Evolutionary conservation across 2,113 vertebrate genomes (phyloP).

Genomic region (Artemisiospiza belli): DNA sequence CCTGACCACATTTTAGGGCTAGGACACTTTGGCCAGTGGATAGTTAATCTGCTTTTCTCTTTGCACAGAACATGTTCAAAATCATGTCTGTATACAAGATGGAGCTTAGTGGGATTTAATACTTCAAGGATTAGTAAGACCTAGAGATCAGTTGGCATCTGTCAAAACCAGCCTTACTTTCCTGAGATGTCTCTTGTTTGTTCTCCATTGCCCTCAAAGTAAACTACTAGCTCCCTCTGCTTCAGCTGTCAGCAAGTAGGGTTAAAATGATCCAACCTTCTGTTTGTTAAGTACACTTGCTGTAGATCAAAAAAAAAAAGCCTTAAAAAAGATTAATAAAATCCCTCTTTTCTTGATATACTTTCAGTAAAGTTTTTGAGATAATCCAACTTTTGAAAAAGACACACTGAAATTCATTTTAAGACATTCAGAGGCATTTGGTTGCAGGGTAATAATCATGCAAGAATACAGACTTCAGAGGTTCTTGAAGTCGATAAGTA

Average conservation of each 20-base stretch:
- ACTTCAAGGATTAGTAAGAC: neutral
- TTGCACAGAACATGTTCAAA: neutral
- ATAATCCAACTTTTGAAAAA: neutral
- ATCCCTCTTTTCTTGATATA: neutral
- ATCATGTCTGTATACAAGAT: neutral
- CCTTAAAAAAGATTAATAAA: neutral
- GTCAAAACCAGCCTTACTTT: neutral
- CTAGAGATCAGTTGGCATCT: neutral
- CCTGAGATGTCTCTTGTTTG: neutral
- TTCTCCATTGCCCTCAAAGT: neutral
- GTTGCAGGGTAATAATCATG: neutral
- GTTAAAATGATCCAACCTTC: neutral
- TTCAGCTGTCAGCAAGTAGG: neutral
- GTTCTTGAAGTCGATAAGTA: conserved; percentile 15
- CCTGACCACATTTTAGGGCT: neutral
- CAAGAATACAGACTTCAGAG: conserved; percentile 4
- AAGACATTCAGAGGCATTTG: neutral
- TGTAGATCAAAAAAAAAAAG: conserved; percentile 7
- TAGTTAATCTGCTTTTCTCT: conserved; percentile 1
- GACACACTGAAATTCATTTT: neutral
- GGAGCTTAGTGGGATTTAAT: neutral
- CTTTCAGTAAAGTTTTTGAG: neutral
- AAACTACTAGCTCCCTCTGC: neutral
- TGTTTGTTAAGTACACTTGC: neutral
- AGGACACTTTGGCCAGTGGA: neutral